A percentile compares a stretch with the other conserved stretches of the same genome.
phyloP scores from a whole-genome alignment of 2,797 vertebrate genomes.

The Silurus lanzhouensis region DNA sequence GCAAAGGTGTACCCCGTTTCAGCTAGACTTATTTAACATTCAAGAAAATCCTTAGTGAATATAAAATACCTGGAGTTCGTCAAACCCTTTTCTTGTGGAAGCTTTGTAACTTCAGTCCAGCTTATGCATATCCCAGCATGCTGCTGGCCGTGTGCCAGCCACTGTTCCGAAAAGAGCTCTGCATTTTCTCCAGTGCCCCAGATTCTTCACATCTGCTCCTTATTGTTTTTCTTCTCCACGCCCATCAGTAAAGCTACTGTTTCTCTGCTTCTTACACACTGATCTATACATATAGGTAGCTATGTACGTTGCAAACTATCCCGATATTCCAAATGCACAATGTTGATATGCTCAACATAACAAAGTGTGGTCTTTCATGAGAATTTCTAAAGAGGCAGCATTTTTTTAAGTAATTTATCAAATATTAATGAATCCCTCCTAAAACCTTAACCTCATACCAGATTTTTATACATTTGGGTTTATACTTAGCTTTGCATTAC shows the following conservation, averaged over 20 bases:
- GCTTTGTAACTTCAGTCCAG: constrained; percentile 26
- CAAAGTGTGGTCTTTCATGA: background rate
- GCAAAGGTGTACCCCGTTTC: background rate
- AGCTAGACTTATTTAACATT: background rate
- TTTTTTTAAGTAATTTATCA: background rate
- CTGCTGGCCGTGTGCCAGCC: constrained; percentile 46
- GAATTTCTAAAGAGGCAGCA: background rate
- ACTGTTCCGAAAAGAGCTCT: constrained; percentile 36
- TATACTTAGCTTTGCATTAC: background rate
- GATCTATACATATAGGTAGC: background rate
- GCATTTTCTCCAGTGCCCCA: constrained; percentile 43
- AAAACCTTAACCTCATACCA: no score
- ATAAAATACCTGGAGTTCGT: constrained; percentile 20
- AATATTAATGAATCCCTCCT: no score
- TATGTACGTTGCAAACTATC: background rate
- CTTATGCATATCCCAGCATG: constrained; percentile 48
- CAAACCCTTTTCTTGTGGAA: background rate
- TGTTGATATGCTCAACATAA: no score
- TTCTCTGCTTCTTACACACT: background rate
- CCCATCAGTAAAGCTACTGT: constrained; percentile 50
- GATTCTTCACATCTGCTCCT: constrained; percentile 60
- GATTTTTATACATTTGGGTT: background rate
- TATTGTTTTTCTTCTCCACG: constrained; percentile 51
- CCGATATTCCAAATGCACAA: no score
- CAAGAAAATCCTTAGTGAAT: constrained; percentile 9